Conservation (phyloP, 2,113 vertebrate genomes). For the Corydoras sp. region DNA sequence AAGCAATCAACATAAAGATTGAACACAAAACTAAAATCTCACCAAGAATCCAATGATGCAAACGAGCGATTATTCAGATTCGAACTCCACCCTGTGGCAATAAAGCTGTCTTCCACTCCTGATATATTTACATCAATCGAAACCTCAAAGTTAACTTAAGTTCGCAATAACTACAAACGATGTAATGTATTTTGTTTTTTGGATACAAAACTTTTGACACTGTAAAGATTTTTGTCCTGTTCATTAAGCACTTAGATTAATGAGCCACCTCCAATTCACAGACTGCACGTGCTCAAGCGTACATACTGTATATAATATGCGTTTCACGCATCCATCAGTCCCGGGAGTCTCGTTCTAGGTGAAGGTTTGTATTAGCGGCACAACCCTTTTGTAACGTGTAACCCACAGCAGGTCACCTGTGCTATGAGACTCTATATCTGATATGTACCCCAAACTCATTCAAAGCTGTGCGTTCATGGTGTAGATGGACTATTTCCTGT, state of each 20-base stretch:
- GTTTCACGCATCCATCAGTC: slow-evolving; percentile 18
- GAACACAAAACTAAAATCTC: slow-evolving; percentile 1
- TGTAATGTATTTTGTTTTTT: neutral
- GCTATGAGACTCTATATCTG: neutral
- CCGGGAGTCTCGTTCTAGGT: slow-evolving; percentile 23
- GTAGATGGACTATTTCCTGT: slow-evolving; percentile 11
- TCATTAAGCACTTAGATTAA: neutral
- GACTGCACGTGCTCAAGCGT: slow-evolving; percentile 26
- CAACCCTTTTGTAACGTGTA: slow-evolving; percentile 14
- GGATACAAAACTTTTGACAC: no score
- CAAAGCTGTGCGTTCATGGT: neutral
- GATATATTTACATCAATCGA: neutral
- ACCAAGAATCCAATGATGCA: neutral
- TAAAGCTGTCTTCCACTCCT: slow-evolving; percentile 37
- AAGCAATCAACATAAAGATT: slow-evolving; percentile 29
- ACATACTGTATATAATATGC: slow-evolving; percentile 50
- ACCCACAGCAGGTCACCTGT: slow-evolving; percentile 6
- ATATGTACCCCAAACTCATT: slow-evolving; percentile 11
- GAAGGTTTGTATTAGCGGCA: slow-evolving; percentile 21
- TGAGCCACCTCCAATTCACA: neutral
- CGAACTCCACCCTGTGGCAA: slow-evolving; percentile 21
- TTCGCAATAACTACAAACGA: slow-evolving; percentile 53
- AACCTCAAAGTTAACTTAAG: slow-evolving; percentile 46
- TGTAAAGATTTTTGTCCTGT: slow-evolving; percentile 42
- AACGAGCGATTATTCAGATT: no score